These are phyloP conservation scores for Euura lappo DNA, from an alignment of 1,140 invertebrate genomes.

Conservation along the genomic window DNA sequence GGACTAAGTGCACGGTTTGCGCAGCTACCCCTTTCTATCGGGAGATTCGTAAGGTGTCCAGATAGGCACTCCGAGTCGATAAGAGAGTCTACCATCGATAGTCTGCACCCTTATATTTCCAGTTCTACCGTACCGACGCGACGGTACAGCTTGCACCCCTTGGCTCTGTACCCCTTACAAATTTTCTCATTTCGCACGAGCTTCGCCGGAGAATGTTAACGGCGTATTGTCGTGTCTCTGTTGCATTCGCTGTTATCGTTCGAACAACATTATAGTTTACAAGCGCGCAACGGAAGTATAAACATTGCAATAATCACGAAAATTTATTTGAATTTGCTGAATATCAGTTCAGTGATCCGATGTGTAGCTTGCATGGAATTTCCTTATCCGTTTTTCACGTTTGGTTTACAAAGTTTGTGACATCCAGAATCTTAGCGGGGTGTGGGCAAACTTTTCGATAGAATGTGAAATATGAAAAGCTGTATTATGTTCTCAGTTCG, in stretches of 20 bases:
- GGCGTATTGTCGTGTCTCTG: slow-evolving; percentile 33
- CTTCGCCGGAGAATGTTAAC: slow-evolving; percentile 34
- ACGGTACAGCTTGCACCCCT: slow-evolving; percentile 17
- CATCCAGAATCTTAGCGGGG: neutral
- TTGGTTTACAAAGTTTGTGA: neutral
- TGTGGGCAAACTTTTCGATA: slow-evolving; percentile 36
- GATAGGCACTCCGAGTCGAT: slow-evolving; percentile 13
- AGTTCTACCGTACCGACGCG: slow-evolving; percentile 52
- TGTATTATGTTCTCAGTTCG: slow-evolving; percentile 41
- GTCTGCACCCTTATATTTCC: slow-evolving; percentile 34
- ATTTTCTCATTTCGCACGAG: neutral
- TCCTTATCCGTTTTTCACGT: too few relatives aligned
- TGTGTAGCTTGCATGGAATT: neutral
- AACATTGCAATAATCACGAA: slow-evolving; percentile 38
- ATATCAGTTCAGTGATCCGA: neutral
- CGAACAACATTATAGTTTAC: slow-evolving; percentile 36
- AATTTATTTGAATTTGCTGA: slow-evolving; percentile 20
- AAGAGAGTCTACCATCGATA: slow-evolving; percentile 31
- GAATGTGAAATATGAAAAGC: slow-evolving; percentile 41
- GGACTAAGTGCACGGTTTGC: slow-evolving; percentile 29
- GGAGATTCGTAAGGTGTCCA: slow-evolving; percentile 21
- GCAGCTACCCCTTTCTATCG: slow-evolving; percentile 55
- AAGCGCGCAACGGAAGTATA: slow-evolving; percentile 33
- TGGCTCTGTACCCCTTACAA: neutral
- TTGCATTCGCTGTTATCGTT: slow-evolving; percentile 39